Conservation (phyloP, 2,113 vertebrate species). For the Chascanopsetta lugubris region DNA sequence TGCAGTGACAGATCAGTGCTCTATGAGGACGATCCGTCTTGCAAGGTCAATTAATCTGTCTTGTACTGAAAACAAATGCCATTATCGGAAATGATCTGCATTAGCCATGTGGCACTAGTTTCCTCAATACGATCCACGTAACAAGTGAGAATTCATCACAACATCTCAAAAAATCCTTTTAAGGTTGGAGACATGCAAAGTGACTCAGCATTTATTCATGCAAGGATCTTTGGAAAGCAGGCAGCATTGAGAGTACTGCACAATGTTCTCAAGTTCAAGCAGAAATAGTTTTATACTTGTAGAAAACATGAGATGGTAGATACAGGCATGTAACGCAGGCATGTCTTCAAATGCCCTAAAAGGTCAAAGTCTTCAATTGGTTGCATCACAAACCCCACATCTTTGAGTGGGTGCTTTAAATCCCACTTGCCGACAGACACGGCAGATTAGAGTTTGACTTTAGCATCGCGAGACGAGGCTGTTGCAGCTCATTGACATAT, state of each 20-base stretch:
- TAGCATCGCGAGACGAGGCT: conserved; percentile 43
- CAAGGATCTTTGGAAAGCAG: neutral
- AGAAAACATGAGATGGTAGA: neutral
- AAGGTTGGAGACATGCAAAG: neutral
- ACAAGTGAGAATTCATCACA: neutral
- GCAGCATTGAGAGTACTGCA: too few relatives aligned
- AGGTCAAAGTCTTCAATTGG: conserved; percentile 45
- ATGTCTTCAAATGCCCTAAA: conserved; percentile 20
- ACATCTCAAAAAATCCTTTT: neutral
- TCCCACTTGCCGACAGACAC: conserved; percentile 26
- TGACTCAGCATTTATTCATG: neutral
- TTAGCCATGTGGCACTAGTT: conserved; percentile 15
- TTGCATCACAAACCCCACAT: conserved; percentile 35
- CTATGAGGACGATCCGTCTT: conserved; percentile 30
- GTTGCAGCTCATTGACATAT: conserved; percentile 61
- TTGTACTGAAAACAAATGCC: conserved; percentile 31
- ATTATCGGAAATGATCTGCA: conserved; percentile 20
- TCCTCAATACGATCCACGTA: conserved; percentile 5
- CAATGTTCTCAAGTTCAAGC: too few relatives aligned
- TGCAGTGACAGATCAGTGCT: conserved; percentile 19
- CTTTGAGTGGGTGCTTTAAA: conserved; percentile 49
- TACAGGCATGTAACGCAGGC: neutral
- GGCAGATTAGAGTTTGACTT: conserved; percentile 53
- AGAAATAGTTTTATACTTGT: too few relatives aligned
- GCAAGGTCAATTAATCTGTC: conserved; percentile 45